A percentile compares a stretch with the other conserved stretches of the same genome.
Conservation (phyloP, 1,140 invertebrate genomes). For the Fragariocoptes setiger region DNA sequence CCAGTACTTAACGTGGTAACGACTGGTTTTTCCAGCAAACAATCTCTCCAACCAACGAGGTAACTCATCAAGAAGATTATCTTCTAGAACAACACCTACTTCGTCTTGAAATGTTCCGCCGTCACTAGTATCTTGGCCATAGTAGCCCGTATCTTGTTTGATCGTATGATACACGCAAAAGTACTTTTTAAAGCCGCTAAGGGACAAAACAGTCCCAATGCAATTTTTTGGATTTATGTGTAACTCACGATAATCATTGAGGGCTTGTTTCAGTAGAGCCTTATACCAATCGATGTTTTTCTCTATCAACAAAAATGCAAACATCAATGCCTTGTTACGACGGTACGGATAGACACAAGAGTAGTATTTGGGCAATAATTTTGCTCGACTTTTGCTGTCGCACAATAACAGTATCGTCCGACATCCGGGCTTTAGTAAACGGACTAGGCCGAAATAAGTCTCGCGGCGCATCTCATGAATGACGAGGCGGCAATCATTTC, state of each 20-base stretch:
- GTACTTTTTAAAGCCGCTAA: constrained; percentile 83
- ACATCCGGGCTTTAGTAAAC: constrained; percentile 72
- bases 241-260: constrained; percentile 39
- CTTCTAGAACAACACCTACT: constrained; percentile 17
- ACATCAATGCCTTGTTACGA: constrained; percentile 66
- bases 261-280: constrained; percentile 44
- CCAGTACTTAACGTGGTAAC: constrained; percentile 88
- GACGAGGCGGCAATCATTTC: constrained; percentile 20
- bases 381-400: constrained; percentile 49
- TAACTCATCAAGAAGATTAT: constrained; percentile 57
- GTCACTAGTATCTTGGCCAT: constrained; percentile 3
- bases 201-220: constrained; percentile 71
- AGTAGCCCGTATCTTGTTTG: no score
- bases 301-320: constrained; percentile 65
- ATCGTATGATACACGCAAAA: constrained; percentile 97
- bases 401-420: constrained; percentile 63
- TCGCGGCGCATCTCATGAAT: constrained; percentile 72
- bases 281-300: constrained; percentile 69
- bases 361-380: constrained; percentile 61
- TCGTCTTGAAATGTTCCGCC: constrained; percentile 2
- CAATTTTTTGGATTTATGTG: constrained; percentile 84
- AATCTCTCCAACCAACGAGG: constrained; percentile 83
- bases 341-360: constrained; percentile 74
- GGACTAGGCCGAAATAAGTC: constrained; percentile 73
- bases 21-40: constrained; percentile 71